These are phyloP conservation scores for Saturnia pavonia DNA, from an alignment of 2,888 invertebrate genomes.

Conservation along the genomic window DNA sequence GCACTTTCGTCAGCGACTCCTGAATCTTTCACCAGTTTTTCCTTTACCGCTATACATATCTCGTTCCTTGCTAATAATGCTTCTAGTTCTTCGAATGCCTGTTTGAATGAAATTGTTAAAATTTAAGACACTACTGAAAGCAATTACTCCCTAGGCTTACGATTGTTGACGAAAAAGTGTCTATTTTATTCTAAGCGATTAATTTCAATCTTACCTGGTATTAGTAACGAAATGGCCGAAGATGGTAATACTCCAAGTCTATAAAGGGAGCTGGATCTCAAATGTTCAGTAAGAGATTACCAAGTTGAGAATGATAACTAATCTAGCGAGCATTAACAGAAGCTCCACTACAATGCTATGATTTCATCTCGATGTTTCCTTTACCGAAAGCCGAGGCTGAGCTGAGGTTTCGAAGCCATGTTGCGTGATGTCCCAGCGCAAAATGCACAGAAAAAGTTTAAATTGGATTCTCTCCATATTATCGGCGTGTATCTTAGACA, in stretches of 20 bases:
- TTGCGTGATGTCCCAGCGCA: not conserved
- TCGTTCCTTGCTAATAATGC: slow-evolving; percentile 90
- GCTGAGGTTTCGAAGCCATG: not conserved
- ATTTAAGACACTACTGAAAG: slow-evolving; percentile 15
- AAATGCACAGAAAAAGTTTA: not conserved
- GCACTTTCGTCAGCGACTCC: slow-evolving; percentile 94
- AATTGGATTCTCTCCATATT: not conserved
- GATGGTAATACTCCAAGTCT: not conserved
- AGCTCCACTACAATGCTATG: not conserved
- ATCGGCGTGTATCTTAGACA: no score
- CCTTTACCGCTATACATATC: slow-evolving; percentile 97
- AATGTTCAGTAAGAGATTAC: not conserved
- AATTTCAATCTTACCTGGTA: not conserved
- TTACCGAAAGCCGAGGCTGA: not conserved
- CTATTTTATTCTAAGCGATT: not conserved
- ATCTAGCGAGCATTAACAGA: not conserved
- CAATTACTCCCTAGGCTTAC: not conserved
- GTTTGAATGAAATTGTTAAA: slow-evolving; percentile 30
- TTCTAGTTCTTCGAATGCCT: slow-evolving; percentile 97
- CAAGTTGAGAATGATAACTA: not conserved
- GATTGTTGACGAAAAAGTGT: not conserved
- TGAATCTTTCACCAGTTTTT: slow-evolving; percentile 96
- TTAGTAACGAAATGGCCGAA: not conserved
- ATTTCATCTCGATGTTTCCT: not conserved
- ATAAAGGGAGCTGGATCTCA: not conserved